Conservation (phyloP, 2,797 vertebrate species). For the Hydrolagus colliei region DNA sequence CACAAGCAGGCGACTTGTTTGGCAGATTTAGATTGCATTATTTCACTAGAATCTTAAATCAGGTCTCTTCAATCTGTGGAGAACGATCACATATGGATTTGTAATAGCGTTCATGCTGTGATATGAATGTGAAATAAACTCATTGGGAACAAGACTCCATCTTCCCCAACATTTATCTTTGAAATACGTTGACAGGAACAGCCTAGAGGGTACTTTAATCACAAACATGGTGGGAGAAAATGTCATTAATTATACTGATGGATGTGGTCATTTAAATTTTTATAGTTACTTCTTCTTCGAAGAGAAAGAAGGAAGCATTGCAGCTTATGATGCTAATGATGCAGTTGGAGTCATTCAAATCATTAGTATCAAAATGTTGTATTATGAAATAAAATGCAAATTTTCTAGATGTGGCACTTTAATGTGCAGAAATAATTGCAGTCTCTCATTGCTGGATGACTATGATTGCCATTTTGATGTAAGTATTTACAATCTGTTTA, state of each 20-base stretch:
- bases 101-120: not conserved
- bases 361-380: not conserved
- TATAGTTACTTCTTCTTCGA: not conserved
- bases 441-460: not conserved
- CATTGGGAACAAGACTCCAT: not conserved
- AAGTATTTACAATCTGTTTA: not conserved
- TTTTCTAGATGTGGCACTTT: not conserved
- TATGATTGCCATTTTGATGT: not conserved
- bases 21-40: no score
- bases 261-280: conserved; percentile 22
- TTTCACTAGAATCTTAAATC: not conserved
- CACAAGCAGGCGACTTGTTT: not conserved
- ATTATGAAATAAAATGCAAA: conserved; percentile 15
- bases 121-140: not conserved
- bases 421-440: conserved; percentile 6
- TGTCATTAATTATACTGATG: conserved; percentile 21
- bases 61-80: not conserved
- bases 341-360: conserved; percentile 9
- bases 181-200: not conserved
- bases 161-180: not conserved
- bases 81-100: not conserved
- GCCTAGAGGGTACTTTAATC: not conserved
- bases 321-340: not conserved
- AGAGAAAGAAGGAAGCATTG: not conserved
- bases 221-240: not conserved